A percentile compares a stretch with the other conserved stretches of the same genome.
phyloP scores from a whole-genome alignment of 2,113 vertebrate genomes.

The Pelusios castaneus region DNA sequence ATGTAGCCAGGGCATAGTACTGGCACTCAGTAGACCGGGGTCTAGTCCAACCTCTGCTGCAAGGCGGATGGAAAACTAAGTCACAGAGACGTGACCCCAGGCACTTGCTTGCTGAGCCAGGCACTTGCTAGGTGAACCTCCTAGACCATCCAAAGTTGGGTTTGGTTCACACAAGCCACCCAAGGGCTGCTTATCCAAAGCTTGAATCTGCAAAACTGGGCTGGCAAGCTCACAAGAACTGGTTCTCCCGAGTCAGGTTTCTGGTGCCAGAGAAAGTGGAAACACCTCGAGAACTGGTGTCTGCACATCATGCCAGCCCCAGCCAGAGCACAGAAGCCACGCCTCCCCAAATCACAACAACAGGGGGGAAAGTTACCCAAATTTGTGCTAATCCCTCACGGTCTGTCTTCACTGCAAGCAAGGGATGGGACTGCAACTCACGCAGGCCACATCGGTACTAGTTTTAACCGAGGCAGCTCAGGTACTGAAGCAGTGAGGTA shows the following conservation, averaged over 20 bases:
- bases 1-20: rapidly evolving
- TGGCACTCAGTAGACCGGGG: neutral
- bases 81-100: no score
- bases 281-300: neutral
- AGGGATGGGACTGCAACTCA: neutral
- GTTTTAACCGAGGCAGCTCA: neutral
- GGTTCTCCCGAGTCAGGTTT: neutral
- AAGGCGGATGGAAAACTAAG: no score
- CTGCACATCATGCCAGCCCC: neutral
- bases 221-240: neutral
- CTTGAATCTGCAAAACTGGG: neutral
- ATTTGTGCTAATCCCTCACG: neutral
- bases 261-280: neutral
- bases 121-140: no score
- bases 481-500: neutral
- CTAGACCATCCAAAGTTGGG: neutral
- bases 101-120: rapidly evolving
- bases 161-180: neutral
- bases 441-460: neutral
- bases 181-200: neutral
- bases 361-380: neutral
- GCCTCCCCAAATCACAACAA: neutral
- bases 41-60: neutral
- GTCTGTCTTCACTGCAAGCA: neutral
- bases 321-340: neutral